Evolutionary conservation across 1,140 invertebrate genomes (phyloP).

Genomic region (Littorina saxatilis): DNA sequence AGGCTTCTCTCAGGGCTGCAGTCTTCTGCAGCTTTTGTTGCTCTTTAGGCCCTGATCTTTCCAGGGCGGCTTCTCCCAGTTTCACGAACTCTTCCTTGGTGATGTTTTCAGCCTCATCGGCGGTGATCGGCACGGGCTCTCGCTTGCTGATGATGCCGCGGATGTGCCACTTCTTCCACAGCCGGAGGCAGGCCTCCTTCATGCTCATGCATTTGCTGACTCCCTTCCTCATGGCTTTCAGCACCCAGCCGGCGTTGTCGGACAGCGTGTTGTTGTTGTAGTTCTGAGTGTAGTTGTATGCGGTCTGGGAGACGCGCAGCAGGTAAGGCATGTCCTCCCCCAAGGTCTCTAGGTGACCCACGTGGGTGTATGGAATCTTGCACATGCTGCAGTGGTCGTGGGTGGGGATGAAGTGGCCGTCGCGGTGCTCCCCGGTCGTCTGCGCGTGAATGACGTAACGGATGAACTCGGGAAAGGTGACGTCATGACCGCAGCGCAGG

Average conservation of each 20-base stretch:
- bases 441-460: conserved; percentile 63
- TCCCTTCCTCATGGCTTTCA: conserved; percentile 44
- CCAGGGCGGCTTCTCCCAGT: conserved; percentile 26
- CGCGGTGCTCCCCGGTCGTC: conserved; percentile 47
- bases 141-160: conserved; percentile 62
- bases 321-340: conserved; percentile 12
- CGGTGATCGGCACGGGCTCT: conserved; percentile 50
- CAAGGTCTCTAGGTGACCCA: conserved; percentile 8
- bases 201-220: conserved; percentile 41
- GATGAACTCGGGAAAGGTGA: conserved; percentile 66
- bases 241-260: conserved; percentile 53
- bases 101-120: background rate
- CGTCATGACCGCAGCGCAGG: conserved; percentile 62
- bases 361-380: background rate
- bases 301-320: conserved; percentile 45
- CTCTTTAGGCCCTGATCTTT: background rate
- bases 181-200: conserved; percentile 52
- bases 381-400: conserved; percentile 6
- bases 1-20: conserved; percentile 42
- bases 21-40: conserved; percentile 34
- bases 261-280: conserved; percentile 59
- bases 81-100: conserved; percentile 22
- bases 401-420: conserved; percentile 1
- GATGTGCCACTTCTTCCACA: conserved; percentile 66
- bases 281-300: conserved; percentile 51